Evolutionary conservation across 2,113 vertebrate genomes (phyloP).

Genomic region (Tychaedon coryphoeus): DNA sequence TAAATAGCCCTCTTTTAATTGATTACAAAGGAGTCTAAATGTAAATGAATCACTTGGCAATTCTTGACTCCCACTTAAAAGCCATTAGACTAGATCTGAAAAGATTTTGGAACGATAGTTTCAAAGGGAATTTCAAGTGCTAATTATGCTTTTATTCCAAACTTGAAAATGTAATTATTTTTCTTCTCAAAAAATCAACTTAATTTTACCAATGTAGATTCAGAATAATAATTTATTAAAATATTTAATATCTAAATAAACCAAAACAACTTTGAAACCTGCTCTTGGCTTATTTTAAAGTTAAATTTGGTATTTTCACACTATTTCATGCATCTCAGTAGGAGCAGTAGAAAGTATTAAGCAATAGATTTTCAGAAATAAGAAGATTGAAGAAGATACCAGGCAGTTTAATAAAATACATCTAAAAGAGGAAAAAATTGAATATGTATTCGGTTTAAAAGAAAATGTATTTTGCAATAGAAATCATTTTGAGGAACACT

Average conservation of each 20-base stretch:
- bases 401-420: not conserved
- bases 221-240: not conserved
- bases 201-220: not conserved
- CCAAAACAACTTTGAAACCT: not conserved
- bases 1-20: not conserved
- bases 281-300: not conserved
- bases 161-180: not conserved
- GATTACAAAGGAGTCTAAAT: not conserved
- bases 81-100: not conserved
- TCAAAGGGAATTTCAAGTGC: not conserved
- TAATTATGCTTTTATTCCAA: not conserved
- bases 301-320: not conserved
- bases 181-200: not conserved
- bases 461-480: not conserved
- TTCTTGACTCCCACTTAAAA: slow-evolving; percentile 1
- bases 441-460: not conserved
- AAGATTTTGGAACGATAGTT: not conserved
- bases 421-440: not conserved
- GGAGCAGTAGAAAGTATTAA: not conserved
- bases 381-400: not conserved
- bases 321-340: not conserved
- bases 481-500: not conserved
- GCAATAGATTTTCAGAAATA: not conserved
- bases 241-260: not conserved
- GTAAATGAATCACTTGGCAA: not conserved